phyloP scores from a whole-genome alignment of 2,113 vertebrate genomes.

The Poeciliopsis retropinna region DNA sequence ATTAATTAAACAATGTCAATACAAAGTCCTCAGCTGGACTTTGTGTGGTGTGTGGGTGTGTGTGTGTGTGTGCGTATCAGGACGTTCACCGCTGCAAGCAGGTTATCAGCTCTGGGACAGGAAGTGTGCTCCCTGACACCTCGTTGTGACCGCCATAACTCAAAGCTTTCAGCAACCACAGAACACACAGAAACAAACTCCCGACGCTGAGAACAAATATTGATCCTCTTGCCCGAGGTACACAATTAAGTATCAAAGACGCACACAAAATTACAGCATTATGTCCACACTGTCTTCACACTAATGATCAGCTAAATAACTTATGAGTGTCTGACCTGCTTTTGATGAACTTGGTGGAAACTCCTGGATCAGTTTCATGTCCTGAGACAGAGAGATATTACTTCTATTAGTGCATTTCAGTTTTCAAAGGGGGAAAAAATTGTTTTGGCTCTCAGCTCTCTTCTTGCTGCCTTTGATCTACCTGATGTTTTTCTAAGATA shows the following conservation, averaged over 20 bases:
- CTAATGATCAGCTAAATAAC: conserved; percentile 45
- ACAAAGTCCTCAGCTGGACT: no score
- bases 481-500: conserved; percentile 11
- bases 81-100: neutral
- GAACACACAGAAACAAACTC: conserved; percentile 13
- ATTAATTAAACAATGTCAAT: no score
- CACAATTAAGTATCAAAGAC: conserved; percentile 1
- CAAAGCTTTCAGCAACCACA: conserved; percentile 16
- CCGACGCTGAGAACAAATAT: conserved; percentile 26
- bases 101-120: conserved; percentile 41
- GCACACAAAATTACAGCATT: conserved; percentile 28
- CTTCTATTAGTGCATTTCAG: conserved; percentile 22
- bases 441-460: neutral
- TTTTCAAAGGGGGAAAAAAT: neutral
- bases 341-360: conserved; percentile 54
- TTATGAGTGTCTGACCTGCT: conserved; percentile 54
- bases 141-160: conserved; percentile 48
- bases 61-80: conserved; percentile 3
- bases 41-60: neutral
- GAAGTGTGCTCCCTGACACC: conserved; percentile 65
- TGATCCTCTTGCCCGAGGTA: neutral
- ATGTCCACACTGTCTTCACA: conserved; percentile 45
- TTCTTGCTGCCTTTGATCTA: conserved; percentile 28
- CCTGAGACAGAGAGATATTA: conserved; percentile 41
- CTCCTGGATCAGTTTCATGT: conserved; percentile 44